Evolutionary conservation across 2,888 invertebrate species (phyloP).

Genomic region (Hydrotaea diabolus): DNA sequence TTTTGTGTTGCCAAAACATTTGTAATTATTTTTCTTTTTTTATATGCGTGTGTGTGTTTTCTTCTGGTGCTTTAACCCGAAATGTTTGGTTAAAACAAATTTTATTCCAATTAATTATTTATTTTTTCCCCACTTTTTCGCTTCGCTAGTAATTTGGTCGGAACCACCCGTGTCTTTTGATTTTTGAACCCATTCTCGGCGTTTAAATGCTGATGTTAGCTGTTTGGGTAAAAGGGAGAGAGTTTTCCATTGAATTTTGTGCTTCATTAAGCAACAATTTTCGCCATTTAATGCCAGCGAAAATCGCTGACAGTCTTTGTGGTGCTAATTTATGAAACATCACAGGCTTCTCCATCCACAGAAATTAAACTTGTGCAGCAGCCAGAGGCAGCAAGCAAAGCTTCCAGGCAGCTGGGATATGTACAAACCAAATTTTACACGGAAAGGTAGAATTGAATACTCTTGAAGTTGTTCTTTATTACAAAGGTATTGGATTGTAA

Average conservation of each 20-base stretch:
- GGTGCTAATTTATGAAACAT: slow-evolving; percentile 58
- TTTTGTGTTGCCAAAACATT: slow-evolving; percentile 24
- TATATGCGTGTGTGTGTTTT: neutral
- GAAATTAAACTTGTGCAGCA: too few species aligned
- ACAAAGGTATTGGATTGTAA: too few species aligned
- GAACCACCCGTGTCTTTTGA: too few species aligned
- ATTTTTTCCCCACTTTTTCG: neutral
- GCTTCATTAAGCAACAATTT: slow-evolving; percentile 65
- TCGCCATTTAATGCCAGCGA: slow-evolving; percentile 41
- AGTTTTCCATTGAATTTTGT: slow-evolving; percentile 58
- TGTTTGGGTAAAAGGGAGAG: neutral
- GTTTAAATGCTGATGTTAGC: neutral
- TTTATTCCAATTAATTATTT: slow-evolving; percentile 17
- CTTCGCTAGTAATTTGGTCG: neutral
- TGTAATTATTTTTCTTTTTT: slow-evolving; percentile 12
- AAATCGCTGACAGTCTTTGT: slow-evolving; percentile 52
- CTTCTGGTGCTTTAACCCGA: neutral
- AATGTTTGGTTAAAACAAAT: slow-evolving; percentile 5
- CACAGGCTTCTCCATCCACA: neutral
- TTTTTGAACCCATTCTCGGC: neutral
- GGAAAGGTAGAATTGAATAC: too few species aligned
- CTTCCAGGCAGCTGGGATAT: too few species aligned
- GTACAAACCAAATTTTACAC: too few species aligned
- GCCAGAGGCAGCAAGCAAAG: too few species aligned
- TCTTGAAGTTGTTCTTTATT: too few species aligned